Percentiles rank a stretch among this genome's conserved stretches.
Evolutionary conservation across 2,888 invertebrate genomes (phyloP).

Genomic region (Disparrhopalites patrizii): DNA sequence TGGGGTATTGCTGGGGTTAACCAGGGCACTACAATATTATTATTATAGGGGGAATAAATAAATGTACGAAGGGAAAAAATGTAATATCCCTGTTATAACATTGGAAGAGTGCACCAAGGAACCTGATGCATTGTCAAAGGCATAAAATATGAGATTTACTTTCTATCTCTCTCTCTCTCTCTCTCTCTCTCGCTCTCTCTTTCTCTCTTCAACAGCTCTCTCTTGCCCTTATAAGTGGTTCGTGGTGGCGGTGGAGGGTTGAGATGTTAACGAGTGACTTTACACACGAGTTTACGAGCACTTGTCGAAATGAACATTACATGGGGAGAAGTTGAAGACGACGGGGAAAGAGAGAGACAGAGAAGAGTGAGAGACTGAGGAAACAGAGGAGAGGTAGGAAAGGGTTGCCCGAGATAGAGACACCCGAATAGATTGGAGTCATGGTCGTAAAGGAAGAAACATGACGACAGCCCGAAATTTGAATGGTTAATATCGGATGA

Average conservation of each 20-base stretch:
- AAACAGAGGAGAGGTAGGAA: neutral
- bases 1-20: neutral
- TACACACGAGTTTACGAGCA: slow-evolving; percentile 18
- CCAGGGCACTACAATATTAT: neutral
- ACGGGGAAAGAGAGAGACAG: neutral
- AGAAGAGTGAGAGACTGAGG: neutral
- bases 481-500: slow-evolving; percentile 22
- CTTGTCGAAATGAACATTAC: slow-evolving; percentile 23
- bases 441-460: slow-evolving; percentile 24
- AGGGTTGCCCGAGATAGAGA: neutral
- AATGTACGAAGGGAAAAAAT: neutral
- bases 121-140: slow-evolving; percentile 15
- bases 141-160: slow-evolving; percentile 19
- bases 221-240: neutral
- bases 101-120: too few relatives aligned
- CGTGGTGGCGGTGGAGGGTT: neutral
- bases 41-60: neutral
- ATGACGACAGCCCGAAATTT: slow-evolving; percentile 25
- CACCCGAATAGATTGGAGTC: slow-evolving; percentile 13
- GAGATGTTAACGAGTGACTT: slow-evolving; percentile 19
- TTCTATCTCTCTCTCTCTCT: too few relatives aligned
- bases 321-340: neutral
- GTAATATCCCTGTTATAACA: too few relatives aligned
- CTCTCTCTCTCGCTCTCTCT: too few relatives aligned
- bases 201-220: neutral